Base-by-base conservation (phyloP, 2,888 invertebrate genomes). In the Lasiommata megera region DNA sequence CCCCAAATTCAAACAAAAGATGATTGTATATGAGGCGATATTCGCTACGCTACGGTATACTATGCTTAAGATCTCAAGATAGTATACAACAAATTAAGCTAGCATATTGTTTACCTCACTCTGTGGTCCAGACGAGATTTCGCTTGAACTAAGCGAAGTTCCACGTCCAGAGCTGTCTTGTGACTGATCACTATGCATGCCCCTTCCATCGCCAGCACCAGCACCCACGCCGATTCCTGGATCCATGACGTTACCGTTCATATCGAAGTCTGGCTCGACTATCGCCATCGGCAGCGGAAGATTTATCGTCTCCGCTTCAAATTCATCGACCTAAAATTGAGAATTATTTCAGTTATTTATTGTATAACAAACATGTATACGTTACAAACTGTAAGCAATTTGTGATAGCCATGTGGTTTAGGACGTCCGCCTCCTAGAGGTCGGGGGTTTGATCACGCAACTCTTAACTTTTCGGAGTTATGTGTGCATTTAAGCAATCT, bases 151-250 rank as follows among this genome's bases (percentile, higher is more conserved):
- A 0, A 84, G 62, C 0, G 89, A 84, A 0, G 85, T 80, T 9
- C 85, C 90, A 12, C 77, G 71, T 0, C 89, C 89, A 1, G 90
- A 90, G 63, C 88, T 90, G 59, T 86, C 85, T 58, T 81, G 84
- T 1, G 88, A 88, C 36, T 76, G 72, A 65, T 88, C 84, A 56
- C 89, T 89, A 66, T 90, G 91, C 37, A 91, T 84, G 3, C 91
- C 90, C 12, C 80, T 70, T 0, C 91, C 90, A 56, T 90, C 91
- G 0, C 90, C 90, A 1, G 88, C 89, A 1, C 89, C 89, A 1
- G 85, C 82, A 1, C 77, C 76, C 0, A 70, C 69, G 0, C 77
- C 81, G 0, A 78, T 64, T 0, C 66, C 71, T 0, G 73, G 68
- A 29, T 80, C 84, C 31, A 76, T 50, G 1, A 69, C 57, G 62